Conservation (phyloP, 2,113 vertebrate genomes). For the Neodontobutis hainanensis region DNA sequence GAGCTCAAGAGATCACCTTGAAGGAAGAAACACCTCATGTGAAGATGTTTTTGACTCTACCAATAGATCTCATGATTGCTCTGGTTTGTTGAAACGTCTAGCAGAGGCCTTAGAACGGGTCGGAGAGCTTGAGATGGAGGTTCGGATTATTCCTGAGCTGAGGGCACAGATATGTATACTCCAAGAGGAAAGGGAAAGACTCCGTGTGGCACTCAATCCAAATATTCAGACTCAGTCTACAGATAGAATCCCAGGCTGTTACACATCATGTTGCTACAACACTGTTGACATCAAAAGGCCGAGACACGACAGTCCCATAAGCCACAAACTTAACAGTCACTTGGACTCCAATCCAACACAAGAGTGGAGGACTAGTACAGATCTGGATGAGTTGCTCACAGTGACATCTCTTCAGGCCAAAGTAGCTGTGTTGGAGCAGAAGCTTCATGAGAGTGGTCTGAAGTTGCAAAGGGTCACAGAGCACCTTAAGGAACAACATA, state of each 20-base stretch:
- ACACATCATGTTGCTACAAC: slow-evolving; percentile 14
- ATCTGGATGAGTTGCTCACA: slow-evolving; percentile 66
- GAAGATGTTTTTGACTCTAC: slow-evolving; percentile 66
- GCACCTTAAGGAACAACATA: slow-evolving; percentile 79
- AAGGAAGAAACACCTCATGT: slow-evolving; percentile 38
- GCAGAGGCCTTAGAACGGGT: slow-evolving; percentile 68
- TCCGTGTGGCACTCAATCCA: slow-evolving; percentile 58
- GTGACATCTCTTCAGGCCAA: slow-evolving; percentile 80
- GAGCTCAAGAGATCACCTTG: slow-evolving; percentile 56
- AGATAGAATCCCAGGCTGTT: slow-evolving; percentile 50
- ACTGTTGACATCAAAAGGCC: slow-evolving; percentile 48
- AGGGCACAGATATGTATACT: slow-evolving; percentile 74
- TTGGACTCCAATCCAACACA: slow-evolving; percentile 37
- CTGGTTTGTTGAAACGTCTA: slow-evolving; percentile 66
- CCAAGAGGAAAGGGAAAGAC: slow-evolving; percentile 67
- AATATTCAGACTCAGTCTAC: slow-evolving; percentile 14
- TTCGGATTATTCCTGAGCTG: slow-evolving; percentile 74
- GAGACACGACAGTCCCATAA: slow-evolving; percentile 37
- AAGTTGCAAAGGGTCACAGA: slow-evolving; percentile 79
- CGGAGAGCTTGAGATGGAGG: slow-evolving; percentile 73
- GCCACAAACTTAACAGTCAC: slow-evolving; percentile 7
- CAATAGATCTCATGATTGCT: slow-evolving; percentile 41
- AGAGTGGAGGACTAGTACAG: slow-evolving; percentile 72
- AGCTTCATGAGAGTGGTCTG: slow-evolving; percentile 78
- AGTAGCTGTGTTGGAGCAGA: slow-evolving; percentile 82